phyloP scores from a whole-genome alignment of 2,797 vertebrate species.

The Sebastes elongatus region DNA sequence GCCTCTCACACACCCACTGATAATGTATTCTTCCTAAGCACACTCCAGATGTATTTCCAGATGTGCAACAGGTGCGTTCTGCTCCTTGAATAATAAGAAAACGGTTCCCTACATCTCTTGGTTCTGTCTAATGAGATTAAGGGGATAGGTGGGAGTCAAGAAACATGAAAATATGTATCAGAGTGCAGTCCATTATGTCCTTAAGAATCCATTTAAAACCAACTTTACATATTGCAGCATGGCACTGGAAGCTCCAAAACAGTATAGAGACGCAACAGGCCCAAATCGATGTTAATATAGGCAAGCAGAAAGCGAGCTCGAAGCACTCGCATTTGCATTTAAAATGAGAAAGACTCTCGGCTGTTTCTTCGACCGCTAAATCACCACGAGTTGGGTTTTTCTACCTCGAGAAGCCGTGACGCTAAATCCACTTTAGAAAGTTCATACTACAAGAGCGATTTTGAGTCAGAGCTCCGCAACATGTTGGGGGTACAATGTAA shows the following conservation, averaged over 20 bases:
- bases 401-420: conserved; percentile 17
- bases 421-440: conserved; percentile 41
- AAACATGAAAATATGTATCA: conserved; percentile 8
- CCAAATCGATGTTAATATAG: conserved; percentile 1
- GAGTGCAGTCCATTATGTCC: conserved; percentile 9
- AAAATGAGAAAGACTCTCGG: conserved; percentile 18
- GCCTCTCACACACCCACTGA: conserved; percentile 35
- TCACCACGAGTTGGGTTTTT: conserved; percentile 20
- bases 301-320: neutral
- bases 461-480: conserved; percentile 17
- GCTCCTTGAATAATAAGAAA: conserved; percentile 44
- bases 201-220: conserved; percentile 36
- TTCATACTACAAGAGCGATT: conserved; percentile 11
- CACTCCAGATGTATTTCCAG: conserved; percentile 15
- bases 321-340: conserved; percentile 31
- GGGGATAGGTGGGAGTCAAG: conserved; percentile 5
- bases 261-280: neutral
- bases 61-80: conserved; percentile 41
- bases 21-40: conserved; percentile 39
- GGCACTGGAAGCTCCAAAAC: neutral
- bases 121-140: conserved; percentile 38
- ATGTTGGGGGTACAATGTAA: conserved; percentile 41
- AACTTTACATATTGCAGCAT: conserved; percentile 16
- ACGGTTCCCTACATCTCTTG: neutral
- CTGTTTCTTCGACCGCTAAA: conserved; percentile 25